phyloP scores from a whole-genome alignment of 1,140 invertebrate genomes.

The Drosophila parvula region DNA sequence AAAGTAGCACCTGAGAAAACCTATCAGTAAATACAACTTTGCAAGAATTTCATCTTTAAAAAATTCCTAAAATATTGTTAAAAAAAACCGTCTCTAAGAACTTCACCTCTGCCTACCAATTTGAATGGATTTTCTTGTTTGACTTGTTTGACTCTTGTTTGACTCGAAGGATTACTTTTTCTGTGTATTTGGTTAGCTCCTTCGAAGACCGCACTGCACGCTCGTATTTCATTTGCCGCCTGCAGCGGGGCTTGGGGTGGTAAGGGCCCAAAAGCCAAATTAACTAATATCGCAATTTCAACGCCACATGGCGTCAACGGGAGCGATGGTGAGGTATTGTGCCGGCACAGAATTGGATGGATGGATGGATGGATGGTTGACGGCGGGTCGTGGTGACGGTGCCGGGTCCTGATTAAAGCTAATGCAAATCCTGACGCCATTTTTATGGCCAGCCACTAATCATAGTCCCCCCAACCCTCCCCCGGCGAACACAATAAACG shows the following conservation, averaged over 20 bases:
- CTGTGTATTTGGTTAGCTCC: conserved; percentile 22
- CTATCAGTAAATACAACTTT: not conserved
- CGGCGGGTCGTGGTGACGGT: not conserved
- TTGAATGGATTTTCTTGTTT: not conserved
- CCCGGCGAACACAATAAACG: conserved; percentile 60
- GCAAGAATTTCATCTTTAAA: too few species aligned
- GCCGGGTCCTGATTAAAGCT: conserved; percentile 44
- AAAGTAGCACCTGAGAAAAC: too few species aligned
- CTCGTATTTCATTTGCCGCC: conserved; percentile 67
- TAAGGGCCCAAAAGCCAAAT: conserved; percentile 67
- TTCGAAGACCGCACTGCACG: conserved; percentile 65
- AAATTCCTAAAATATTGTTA: not conserved
- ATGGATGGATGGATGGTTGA: not conserved
- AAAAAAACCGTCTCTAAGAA: too few species aligned
- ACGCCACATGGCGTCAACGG: conserved; percentile 58
- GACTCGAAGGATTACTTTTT: not conserved
- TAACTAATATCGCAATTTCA: conserved; percentile 75
- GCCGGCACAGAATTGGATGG: conserved; percentile 7
- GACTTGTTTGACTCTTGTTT: not conserved
- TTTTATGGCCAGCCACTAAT: conserved; percentile 70
- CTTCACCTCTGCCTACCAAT: not conserved
- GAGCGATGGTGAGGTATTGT: conserved; percentile 12
- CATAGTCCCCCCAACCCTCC: conserved; percentile 41
- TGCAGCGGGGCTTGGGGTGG: conserved; percentile 4
- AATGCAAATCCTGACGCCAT: conserved; percentile 72